Percentiles rank a stretch among this genome's conserved stretches.
These are phyloP conservation scores for Phoebastria nigripes DNA, from an alignment of 2,797 vertebrate genomes.

Conservation along the genomic window DNA sequence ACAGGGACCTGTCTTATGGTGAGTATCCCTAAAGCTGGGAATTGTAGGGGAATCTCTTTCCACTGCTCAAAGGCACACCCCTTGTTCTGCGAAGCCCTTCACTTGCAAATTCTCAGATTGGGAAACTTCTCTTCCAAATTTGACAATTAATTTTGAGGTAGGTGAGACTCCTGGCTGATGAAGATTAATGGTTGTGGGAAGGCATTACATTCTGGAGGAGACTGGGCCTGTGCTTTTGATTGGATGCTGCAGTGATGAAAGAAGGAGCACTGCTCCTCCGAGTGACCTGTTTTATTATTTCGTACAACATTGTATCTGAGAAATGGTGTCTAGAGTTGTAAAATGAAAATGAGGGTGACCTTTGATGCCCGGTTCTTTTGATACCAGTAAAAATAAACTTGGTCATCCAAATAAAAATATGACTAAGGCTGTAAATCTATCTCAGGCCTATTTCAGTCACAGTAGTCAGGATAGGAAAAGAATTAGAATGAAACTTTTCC, in stretches of 20 bases:
- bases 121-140: background rate
- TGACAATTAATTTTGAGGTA: background rate
- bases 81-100: background rate
- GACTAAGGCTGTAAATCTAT: background rate
- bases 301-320: background rate
- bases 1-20: conserved; percentile 97
- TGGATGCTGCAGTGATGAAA: background rate
- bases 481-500: background rate
- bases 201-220: background rate
- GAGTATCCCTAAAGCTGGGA: conserved; percentile 33
- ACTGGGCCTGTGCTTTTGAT: background rate
- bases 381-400: background rate
- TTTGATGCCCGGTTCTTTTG: background rate
- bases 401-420: background rate
- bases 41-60: background rate
- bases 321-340: background rate
- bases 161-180: background rate
- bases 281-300: background rate
- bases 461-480: background rate
- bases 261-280: background rate
- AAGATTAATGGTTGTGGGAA: background rate
- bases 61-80: background rate
- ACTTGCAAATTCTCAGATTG: background rate
- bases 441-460: background rate
- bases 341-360: background rate